Evolutionary conservation across 1,140 invertebrate genomes (phyloP).

Genomic region (Marisa cornuarietis): DNA sequence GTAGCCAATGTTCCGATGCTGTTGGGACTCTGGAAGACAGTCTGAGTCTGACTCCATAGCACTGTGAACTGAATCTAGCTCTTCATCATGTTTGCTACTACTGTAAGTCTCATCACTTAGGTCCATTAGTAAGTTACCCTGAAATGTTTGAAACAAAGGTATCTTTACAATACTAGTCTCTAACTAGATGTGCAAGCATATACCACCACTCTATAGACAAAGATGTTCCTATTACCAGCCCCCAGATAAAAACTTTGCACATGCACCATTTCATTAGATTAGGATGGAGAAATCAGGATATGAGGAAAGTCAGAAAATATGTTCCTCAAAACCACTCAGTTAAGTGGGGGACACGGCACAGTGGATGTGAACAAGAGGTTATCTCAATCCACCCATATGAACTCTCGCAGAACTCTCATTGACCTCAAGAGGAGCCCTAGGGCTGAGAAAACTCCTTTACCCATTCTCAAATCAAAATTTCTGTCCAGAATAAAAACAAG

Average conservation of each 20-base stretch:
- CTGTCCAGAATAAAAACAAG: background rate
- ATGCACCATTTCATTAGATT: background rate
- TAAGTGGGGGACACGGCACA: too few species aligned
- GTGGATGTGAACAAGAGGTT: too few species aligned
- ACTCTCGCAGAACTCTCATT: background rate
- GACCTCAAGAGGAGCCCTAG: background rate
- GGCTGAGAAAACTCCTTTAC: background rate
- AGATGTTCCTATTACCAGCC: background rate
- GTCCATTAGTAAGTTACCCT: constrained; percentile 15
- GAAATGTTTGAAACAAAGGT: background rate
- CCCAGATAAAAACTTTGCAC: background rate
- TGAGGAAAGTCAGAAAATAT: too few species aligned
- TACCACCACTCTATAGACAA: background rate
- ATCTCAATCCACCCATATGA: background rate
- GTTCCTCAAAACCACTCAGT: too few species aligned
- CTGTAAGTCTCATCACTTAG: constrained; percentile 20
- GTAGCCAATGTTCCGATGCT: constrained; percentile 9
- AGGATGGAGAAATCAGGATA: too few species aligned
- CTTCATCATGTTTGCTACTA: background rate
- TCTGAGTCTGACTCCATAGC: constrained; percentile 25
- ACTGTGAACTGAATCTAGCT: background rate
- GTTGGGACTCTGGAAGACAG: constrained; percentile 9
- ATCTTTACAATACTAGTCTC: background rate
- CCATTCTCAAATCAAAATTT: too few species aligned
- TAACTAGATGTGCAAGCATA: background rate